Base-by-base conservation (phyloP, 2,113 vertebrate genomes). In the Sturnira hondurensis region DNA sequence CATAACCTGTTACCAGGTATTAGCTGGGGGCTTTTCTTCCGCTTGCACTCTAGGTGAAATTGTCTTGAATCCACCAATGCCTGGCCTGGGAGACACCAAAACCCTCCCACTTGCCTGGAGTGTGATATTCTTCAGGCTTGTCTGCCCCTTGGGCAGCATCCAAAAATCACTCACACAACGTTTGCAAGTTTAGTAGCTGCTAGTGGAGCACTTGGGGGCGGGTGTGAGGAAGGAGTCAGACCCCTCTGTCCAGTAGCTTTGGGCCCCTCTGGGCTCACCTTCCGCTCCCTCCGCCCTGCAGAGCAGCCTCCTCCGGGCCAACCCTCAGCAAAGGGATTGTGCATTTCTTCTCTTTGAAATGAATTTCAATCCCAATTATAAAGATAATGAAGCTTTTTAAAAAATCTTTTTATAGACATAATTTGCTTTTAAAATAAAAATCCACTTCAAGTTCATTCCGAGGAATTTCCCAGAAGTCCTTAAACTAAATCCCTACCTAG, bases 341-440 rank as follows among this genome's bases (percentile, higher is more conserved):
- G 81, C 54, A 71, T 4, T 76, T 71, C n/a, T 20, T 65, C 54
- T 83, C 52, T 61, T 58, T 54, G 71, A 38, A 94, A 87, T 56
- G 24, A 96, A 83, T 38, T 77, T 84, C 47, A 36, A 82, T 41
- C 11, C 54, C 16, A 45, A 20, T 8, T 61, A 1, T 80, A 65
- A 84, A 83, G 78, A 50, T 22, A 31, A 67, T 5, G 22, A 65
- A 56, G 17, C 13, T 50, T 67, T 76, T 92, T 22, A 56, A 56
- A 56, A 56, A 56, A 56, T n/a, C 3, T 70, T 52, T 84, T 50
- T 28, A 28, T 68, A 73, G 52, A 11, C 16, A 47, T 24, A 80
- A 31, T 74, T 80, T 90, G 50, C n/a, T 76, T 86, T 87, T 74
- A 54, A 93, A 81, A 80, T 56, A 85, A 84, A 77, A 78, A 65